Evolutionary conservation across 2,888 invertebrate genomes (phyloP).

Genomic region (Euspilapteryx auroguttella): DNA sequence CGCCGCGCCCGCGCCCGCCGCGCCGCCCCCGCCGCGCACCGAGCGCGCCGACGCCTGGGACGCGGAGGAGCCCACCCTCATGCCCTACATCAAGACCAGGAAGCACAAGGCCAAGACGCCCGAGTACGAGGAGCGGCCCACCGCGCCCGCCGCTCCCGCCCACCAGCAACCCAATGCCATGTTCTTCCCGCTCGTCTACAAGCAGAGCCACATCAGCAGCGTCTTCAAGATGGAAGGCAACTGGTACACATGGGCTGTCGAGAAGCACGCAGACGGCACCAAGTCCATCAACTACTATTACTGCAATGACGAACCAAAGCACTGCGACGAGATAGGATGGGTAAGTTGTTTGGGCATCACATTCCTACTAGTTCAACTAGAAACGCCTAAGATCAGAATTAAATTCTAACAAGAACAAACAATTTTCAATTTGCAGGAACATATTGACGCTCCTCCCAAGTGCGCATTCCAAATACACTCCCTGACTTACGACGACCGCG

Average conservation of each 20-base stretch:
- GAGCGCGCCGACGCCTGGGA: no score
- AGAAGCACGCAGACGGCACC: constrained; percentile 36
- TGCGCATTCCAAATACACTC: constrained; percentile 51
- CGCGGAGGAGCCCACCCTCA: no score
- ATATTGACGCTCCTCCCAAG: constrained; percentile 30
- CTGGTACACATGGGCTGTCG: constrained; percentile 50
- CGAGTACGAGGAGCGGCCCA: constrained; percentile 24
- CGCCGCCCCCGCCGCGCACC: constrained; percentile 24
- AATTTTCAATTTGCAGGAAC: constrained; percentile 22
- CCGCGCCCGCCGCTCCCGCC: constrained; percentile 19
- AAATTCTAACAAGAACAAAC: neutral
- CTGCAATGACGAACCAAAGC: constrained; percentile 47
- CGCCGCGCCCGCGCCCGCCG: constrained; percentile 22
- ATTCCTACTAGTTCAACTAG: no score
- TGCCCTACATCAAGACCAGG: constrained; percentile 26
- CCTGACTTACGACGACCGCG: constrained; percentile 37
- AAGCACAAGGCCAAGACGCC: constrained; percentile 17
- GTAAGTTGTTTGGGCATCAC: no score
- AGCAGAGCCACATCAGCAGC: constrained; percentile 40
- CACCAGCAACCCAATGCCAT: constrained; percentile 39
- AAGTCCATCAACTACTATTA: constrained; percentile 37
- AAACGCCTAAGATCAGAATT: neutral
- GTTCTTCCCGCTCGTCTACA: constrained; percentile 42
- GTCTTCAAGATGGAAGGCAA: constrained; percentile 51
- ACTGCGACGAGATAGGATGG: constrained; percentile 48